Evolutionary conservation across 2,113 vertebrate species (phyloP).

Genomic region (Vireo altiloquus): DNA sequence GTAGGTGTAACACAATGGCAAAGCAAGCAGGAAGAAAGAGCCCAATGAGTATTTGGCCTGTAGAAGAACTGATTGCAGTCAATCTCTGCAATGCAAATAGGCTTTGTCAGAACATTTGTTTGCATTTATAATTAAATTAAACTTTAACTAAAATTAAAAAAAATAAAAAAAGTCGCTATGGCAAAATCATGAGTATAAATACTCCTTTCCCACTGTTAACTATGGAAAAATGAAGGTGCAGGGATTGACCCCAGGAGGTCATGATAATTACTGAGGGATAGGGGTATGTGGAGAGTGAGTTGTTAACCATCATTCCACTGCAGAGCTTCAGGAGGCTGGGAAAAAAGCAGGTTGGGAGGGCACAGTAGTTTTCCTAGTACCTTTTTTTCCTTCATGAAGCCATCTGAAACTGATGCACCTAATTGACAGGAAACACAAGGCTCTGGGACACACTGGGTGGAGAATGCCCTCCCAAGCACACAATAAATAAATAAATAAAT

Average conservation of each 20-base stretch:
- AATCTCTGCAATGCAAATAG: constrained; percentile 30
- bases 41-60: constrained; percentile 9
- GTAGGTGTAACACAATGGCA: constrained; percentile 40
- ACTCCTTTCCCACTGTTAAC: background rate
- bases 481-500: accelerated
- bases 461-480: background rate
- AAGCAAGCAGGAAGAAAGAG: background rate
- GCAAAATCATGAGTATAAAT: background rate
- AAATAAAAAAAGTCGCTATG: background rate
- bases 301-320: background rate
- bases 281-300: accelerated
- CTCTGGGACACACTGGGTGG: background rate
- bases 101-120: constrained; percentile 38
- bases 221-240: background rate
- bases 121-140: constrained; percentile 51
- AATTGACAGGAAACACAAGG: background rate
- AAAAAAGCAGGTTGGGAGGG: background rate
- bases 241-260: background rate
- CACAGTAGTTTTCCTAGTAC: background rate
- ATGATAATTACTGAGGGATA: background rate
- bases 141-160: background rate
- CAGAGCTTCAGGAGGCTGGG: background rate
- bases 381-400: background rate
- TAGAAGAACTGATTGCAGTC: background rate
- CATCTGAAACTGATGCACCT: background rate